Evolutionary conservation across 2,888 invertebrate genomes (phyloP).

Genomic region (Callosobruchus maculatus): DNA sequence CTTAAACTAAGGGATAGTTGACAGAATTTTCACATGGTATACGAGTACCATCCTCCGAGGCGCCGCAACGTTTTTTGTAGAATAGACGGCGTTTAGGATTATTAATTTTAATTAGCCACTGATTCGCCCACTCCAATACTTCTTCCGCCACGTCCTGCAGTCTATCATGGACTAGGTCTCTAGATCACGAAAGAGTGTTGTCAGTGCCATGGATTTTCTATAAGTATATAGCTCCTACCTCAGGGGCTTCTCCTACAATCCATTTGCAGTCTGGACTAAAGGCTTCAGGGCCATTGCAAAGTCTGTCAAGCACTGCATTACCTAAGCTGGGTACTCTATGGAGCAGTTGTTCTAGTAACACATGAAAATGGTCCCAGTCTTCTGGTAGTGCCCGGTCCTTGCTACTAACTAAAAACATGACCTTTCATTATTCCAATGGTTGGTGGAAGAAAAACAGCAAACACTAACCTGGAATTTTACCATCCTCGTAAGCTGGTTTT

Average conservation of each 20-base stretch:
- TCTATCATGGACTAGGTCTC: no score
- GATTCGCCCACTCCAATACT: no score
- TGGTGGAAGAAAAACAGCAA: neutral
- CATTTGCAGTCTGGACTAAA: conserved; percentile 97
- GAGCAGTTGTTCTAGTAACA: conserved; percentile 79
- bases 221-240: no score
- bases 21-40: no score
- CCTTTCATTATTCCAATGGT: neutral
- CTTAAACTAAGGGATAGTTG: no score
- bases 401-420: conserved; percentile 51
- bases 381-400: conserved; percentile 68
- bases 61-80: no score
- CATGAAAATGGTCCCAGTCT: conserved; percentile 97
- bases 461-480: conserved; percentile 56
- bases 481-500: conserved; percentile 85
- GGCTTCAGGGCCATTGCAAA: conserved; percentile 88
- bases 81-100: no score
- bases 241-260: conserved; percentile 92
- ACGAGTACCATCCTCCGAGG: no score
- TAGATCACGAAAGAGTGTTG: no score
- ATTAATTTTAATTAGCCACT: no score
- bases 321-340: conserved; percentile 78
- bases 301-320: conserved; percentile 69
- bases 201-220: no score
- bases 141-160: no score